These are phyloP conservation scores for Eubasilissa splendida DNA, from an alignment of 2,888 invertebrate genomes.

Conservation along the genomic window DNA sequence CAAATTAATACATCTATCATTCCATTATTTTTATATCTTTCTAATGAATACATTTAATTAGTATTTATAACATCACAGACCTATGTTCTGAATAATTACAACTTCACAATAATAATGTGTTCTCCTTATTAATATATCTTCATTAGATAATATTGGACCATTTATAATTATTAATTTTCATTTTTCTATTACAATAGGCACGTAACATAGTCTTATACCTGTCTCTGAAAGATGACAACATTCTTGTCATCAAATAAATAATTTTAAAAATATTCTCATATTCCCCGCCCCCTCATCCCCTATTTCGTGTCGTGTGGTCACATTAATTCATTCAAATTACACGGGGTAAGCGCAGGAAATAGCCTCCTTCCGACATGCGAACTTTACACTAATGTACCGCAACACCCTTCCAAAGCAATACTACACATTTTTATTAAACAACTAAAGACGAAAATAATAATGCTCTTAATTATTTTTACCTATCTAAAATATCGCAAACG, in stretches of 20 bases:
- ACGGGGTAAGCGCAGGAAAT: conserved; percentile 60
- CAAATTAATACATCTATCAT: too few species aligned
- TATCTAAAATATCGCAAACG: not conserved
- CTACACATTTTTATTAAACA: not conserved
- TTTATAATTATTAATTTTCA: too few species aligned
- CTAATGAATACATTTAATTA: too few species aligned
- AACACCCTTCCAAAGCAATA: conserved; percentile 37
- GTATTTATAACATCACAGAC: too few species aligned
- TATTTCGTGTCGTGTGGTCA: conserved; percentile 34
- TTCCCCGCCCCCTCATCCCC: not conserved
- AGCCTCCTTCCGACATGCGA: conserved; percentile 61
- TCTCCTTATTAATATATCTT: too few species aligned
- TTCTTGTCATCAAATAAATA: conserved; percentile 39
- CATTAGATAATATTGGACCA: too few species aligned
- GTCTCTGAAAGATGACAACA: not conserved
- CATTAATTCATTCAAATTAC: conserved; percentile 58
- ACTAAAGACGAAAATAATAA: too few species aligned
- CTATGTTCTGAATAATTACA: too few species aligned
- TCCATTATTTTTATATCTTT: too few species aligned
- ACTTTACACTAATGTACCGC: conserved; percentile 50
- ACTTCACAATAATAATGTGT: too few species aligned
- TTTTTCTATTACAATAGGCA: too few species aligned
- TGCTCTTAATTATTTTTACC: not conserved
- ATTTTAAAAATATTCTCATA: conserved; percentile 21
- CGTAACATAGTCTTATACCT: too few species aligned